Conservation (phyloP, 2,113 vertebrate species). For the Mesocricetus auratus region DNA sequence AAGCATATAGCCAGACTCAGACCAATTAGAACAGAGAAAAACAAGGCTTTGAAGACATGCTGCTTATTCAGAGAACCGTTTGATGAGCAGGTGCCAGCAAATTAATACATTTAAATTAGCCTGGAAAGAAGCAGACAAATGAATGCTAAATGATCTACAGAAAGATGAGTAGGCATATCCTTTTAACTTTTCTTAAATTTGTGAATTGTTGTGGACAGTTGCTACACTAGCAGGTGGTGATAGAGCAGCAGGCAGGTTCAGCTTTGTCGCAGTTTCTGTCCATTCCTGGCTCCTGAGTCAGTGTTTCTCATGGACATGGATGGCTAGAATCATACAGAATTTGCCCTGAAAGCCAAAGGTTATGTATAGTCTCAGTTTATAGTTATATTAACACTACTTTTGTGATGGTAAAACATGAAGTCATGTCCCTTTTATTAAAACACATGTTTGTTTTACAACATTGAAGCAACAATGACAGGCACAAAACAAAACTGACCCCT, state of each 20-base stretch:
- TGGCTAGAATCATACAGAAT: neutral
- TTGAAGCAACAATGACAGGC: neutral
- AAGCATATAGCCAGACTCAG: neutral
- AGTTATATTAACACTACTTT: neutral
- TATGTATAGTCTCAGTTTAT: conserved; percentile 40
- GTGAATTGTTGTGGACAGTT: conserved; percentile 3
- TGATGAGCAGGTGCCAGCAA: neutral
- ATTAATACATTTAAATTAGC: neutral
- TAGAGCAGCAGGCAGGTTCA: neutral
- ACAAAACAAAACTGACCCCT: neutral
- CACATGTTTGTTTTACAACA: neutral
- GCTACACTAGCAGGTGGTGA: neutral
- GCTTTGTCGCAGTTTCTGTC: neutral
- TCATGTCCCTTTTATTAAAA: neutral
- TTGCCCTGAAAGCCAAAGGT: conserved; percentile 28
- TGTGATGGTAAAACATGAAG: neutral
- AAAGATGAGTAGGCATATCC: neutral
- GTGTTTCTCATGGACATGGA: neutral
- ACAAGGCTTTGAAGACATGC: neutral
- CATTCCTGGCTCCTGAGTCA: neutral
- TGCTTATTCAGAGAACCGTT: neutral
- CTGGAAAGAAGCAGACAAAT: neutral
- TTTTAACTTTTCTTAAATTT: conserved; percentile 9
- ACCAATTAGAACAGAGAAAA: conserved; percentile 2
- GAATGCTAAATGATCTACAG: neutral